Base-by-base conservation (phyloP, 1,140 invertebrate genomes). In the Drosophila azteca region DNA sequence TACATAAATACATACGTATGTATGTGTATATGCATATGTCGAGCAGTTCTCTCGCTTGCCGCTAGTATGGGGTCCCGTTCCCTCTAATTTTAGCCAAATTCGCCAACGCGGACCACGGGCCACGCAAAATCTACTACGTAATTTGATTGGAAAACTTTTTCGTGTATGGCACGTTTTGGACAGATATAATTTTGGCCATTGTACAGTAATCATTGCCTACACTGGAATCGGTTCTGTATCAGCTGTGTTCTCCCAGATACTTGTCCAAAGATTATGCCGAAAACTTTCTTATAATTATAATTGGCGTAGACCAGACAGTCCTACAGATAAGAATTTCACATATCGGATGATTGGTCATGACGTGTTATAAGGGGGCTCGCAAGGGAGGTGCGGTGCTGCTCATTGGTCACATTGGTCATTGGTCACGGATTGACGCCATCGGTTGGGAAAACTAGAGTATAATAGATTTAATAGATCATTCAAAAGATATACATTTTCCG, bases 71-170 rank as follows among this genome's bases (percentile, higher is more conserved):
- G 35, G 35, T 39, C 35, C 35, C 11, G 41, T 45, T 60, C 15
- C 15, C 65, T 53, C 73, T 77, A 77, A 77, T 69, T 76, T 76
- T 76, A 77, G 74, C 51, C 53, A 77, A 72, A 71, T 44, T 35
- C 39, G 15, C 50, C 31, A 66, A 46, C 51, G 57, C 57, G 29
- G 66, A 41, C 44, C 61, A 29, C 26, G 7, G 15, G 57, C 26
- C 8, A 41, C 31, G 35, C 35, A 43, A 60, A 35, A 75, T 57
- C 53, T 61, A 39, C 57, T 65, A 58, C 73, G 73, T 57, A 75
- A 60, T 68, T 75, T 46, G 29, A 50, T 75, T 74, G 71, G 60
- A 74, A 65, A 74, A 65, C 15, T 65, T 74, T 65, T 57, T 57
- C 24, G 46, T 45, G 1, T 20, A 31, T 53, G 49, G 55, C 72